Percentiles rank a stretch among this genome's conserved stretches.
Evolutionary conservation across 2,797 vertebrate genomes (phyloP).

Genomic region (Chelmon rostratus): DNA sequence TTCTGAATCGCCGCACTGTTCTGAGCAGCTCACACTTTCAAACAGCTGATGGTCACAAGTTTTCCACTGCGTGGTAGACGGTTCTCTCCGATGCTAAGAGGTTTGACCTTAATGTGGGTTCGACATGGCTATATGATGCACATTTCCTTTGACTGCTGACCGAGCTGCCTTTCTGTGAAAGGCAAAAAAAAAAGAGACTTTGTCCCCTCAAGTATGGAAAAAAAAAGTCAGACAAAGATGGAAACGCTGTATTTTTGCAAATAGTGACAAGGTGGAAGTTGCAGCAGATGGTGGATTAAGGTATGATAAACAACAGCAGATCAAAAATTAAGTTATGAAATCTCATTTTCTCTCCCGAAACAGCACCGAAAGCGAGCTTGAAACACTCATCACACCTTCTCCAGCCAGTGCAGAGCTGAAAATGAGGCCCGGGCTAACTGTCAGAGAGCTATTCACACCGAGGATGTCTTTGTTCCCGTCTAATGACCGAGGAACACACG

Average conservation of each 20-base stretch:
- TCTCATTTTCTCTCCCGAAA: constrained; percentile 21
- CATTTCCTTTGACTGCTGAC: constrained; percentile 64
- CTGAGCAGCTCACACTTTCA: constrained; percentile 37
- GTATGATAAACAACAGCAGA: constrained; percentile 14
- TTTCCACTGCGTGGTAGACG: constrained; percentile 32
- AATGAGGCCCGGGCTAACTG: constrained; percentile 35
- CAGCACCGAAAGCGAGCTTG: not conserved
- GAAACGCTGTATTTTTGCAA: constrained; percentile 30
- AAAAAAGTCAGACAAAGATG: constrained; percentile 38
- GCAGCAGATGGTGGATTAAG: constrained; percentile 42
- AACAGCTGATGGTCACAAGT: constrained; percentile 79
- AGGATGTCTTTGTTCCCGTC: constrained; percentile 35
- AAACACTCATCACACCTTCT: constrained; percentile 24
- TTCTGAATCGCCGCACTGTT: constrained; percentile 63
- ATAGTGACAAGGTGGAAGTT: constrained; percentile 15
- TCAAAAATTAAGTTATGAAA: constrained; percentile 27
- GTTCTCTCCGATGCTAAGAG: constrained; percentile 40
- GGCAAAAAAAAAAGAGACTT: not conserved
- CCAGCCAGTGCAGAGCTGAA: constrained; percentile 22
- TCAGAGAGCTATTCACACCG: constrained; percentile 36
- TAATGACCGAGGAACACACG: constrained; percentile 57
- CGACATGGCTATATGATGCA: constrained; percentile 47
- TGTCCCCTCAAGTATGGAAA: constrained; percentile 43
- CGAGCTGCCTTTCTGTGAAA: constrained; percentile 35
- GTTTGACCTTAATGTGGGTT: constrained; percentile 56